Percentiles rank a stretch among this genome's conserved stretches.
These are phyloP conservation scores for Andrena cerasifolii DNA, from an alignment of 1,140 invertebrate species.

Conservation along the genomic window DNA sequence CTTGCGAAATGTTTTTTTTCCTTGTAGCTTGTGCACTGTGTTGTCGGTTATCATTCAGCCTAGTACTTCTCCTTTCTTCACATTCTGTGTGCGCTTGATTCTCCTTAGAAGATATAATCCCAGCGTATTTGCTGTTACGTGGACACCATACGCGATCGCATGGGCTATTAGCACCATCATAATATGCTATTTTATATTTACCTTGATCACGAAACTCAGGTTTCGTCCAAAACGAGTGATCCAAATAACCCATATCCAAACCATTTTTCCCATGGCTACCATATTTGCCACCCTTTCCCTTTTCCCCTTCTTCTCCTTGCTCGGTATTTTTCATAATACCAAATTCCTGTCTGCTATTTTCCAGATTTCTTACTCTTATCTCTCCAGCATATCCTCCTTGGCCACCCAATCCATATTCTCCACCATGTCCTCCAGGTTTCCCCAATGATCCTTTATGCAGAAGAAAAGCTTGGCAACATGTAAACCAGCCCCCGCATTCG, in stretches of 20 bases:
- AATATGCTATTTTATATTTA: neutral
- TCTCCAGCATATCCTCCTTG: conserved; percentile 52
- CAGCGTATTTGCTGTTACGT: neutral
- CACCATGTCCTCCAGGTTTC: conserved; percentile 41
- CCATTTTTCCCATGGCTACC: conserved; percentile 8
- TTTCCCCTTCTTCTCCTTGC: conserved; percentile 3
- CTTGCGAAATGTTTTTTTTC: conserved; percentile 3
- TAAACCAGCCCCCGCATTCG: neutral
- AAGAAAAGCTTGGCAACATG: neutral
- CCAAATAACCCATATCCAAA: conserved; percentile 12
- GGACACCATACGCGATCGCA: conserved; percentile 9
- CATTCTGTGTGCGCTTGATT: neutral
- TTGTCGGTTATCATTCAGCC: neutral
- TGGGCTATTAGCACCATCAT: neutral
- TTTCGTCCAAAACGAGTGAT: neutral
- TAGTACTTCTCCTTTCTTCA: neutral
- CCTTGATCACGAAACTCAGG: neutral
- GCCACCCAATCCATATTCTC: conserved; percentile 48
- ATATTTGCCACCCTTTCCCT: neutral
- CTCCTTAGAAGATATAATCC: neutral
- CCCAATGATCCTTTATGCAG: conserved; percentile 39
- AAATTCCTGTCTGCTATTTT: conserved; percentile 8
- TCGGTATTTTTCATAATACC: neutral
- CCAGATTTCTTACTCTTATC: conserved; percentile 25
- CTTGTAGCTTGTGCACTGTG: neutral